A percentile compares a stretch with the other conserved stretches of the same genome.
Conservation (phyloP, 2,797 vertebrate genomes). For the Onychomys arenicola region DNA sequence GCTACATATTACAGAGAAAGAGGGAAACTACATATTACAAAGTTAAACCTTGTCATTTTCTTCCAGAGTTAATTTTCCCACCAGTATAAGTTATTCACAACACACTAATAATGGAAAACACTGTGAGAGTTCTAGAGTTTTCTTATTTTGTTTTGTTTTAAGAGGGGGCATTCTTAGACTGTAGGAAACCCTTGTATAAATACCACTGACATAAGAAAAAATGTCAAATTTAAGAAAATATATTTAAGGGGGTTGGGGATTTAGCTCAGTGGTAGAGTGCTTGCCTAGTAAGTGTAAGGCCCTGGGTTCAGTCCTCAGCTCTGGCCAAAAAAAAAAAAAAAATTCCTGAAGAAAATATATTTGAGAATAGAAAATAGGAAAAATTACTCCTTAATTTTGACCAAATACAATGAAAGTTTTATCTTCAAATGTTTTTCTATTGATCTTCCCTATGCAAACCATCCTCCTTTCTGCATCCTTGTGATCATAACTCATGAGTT, state of each 20-base stretch:
- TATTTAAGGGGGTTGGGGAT: too few relatives aligned
- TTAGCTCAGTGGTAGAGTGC: too few relatives aligned
- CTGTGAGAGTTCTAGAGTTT: background rate
- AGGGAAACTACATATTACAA: background rate
- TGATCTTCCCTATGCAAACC: slow-evolving; percentile 46
- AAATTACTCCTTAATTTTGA: slow-evolving; percentile 45
- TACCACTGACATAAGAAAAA: background rate
- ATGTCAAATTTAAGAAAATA: background rate
- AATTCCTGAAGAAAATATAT: too few relatives aligned
- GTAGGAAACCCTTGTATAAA: slow-evolving; percentile 18
- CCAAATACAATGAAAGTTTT: slow-evolving; percentile 51
- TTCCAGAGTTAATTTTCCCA: slow-evolving; percentile 52
- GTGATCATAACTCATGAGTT: background rate
- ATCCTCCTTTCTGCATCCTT: background rate
- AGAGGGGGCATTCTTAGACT: background rate
- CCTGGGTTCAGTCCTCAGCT: too few relatives aligned
- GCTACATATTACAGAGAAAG: background rate
- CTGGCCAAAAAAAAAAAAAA: too few relatives aligned
- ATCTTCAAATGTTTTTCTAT: slow-evolving; percentile 45
- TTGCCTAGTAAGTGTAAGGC: too few relatives aligned
- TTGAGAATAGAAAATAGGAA: slow-evolving; percentile 34
- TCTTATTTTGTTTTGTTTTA: background rate
- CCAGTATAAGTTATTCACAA: slow-evolving; percentile 24
- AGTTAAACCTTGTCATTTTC: slow-evolving; percentile 27
- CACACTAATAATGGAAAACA: background rate